Percentiles rank a stretch among this genome's conserved stretches.
Evolutionary conservation across 2,888 invertebrate species (phyloP).

Genomic region (Anorthoa munda): DNA sequence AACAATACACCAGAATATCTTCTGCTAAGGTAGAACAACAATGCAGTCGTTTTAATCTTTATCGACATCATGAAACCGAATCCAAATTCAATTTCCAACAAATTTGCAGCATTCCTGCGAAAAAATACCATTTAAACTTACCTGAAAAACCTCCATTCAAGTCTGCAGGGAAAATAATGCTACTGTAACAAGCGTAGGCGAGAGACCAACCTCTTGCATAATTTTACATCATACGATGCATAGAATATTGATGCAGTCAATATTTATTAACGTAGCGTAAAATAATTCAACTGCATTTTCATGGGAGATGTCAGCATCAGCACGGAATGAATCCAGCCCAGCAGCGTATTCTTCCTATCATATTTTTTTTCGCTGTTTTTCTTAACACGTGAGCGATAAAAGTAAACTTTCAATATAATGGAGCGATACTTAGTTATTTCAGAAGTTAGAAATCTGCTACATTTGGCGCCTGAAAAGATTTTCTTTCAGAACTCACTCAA

Average conservation of each 20-base stretch:
- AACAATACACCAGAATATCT: constrained; percentile 19
- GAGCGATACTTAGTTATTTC: background rate
- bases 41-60: constrained; percentile 32
- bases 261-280: constrained; percentile 32
- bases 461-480: background rate
- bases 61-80: constrained; percentile 6
- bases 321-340: background rate
- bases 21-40: constrained; percentile 1
- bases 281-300: constrained; percentile 39
- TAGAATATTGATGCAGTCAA: constrained; percentile 41
- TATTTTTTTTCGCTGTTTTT: background rate
- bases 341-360: background rate
- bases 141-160: constrained; percentile 12
- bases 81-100: background rate
- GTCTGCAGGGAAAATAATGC: constrained; percentile 25
- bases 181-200: constrained; percentile 34
- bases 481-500: background rate
- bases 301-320: constrained; percentile 7
- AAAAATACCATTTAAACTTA: background rate
- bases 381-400: background rate
- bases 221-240: constrained; percentile 41
- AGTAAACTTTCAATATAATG: background rate
- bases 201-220: constrained; percentile 42
- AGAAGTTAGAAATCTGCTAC: constrained; percentile 1
- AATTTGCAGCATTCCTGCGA: background rate